Percentiles rank a stretch among this genome's conserved stretches.
Conservation (phyloP, 2,113 vertebrate species). For the Rhinolophus ferrumequinum region DNA sequence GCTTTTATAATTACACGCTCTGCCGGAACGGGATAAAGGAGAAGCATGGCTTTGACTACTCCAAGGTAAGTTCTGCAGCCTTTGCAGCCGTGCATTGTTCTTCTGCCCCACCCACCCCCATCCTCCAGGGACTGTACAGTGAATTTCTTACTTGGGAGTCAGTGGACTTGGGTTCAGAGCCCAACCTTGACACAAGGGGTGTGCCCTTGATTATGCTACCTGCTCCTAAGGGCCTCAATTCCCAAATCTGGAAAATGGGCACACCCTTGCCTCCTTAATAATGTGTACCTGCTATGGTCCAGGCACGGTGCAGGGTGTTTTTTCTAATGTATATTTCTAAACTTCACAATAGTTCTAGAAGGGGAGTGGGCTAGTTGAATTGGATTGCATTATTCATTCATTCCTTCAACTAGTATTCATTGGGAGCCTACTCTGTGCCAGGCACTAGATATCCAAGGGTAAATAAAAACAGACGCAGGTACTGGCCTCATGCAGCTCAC, state of each 20-base stretch:
- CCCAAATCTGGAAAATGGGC: background rate
- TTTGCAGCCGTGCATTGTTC: rapidly evolving
- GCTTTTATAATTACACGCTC: slow-evolving; percentile 98
- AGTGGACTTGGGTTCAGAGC: background rate
- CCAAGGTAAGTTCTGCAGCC: slow-evolving; percentile 88
- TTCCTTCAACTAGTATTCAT: background rate
- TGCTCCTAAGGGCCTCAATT: background rate
- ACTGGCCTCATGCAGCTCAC: background rate
- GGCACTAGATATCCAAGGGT: background rate
- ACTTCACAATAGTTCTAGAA: background rate
- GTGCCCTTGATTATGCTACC: background rate
- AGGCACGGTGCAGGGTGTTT: background rate
- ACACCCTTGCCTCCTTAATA: background rate
- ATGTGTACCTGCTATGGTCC: rapidly evolving
- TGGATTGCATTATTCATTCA: background rate
- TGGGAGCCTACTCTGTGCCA: background rate
- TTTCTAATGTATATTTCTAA: background rate
- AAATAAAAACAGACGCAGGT: background rate
- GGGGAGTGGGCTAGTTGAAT: background rate
- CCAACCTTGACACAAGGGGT: rapidly evolving
- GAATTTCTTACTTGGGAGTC: background rate
- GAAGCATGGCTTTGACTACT: slow-evolving; percentile 94
- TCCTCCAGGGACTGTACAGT: rapidly evolving
- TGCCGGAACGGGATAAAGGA: slow-evolving; percentile 95
- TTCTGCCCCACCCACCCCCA: background rate